A percentile compares a stretch with the other conserved stretches of the same genome.
Conservation (phyloP, 1,140 invertebrate species). For the Popillia japonica region DNA sequence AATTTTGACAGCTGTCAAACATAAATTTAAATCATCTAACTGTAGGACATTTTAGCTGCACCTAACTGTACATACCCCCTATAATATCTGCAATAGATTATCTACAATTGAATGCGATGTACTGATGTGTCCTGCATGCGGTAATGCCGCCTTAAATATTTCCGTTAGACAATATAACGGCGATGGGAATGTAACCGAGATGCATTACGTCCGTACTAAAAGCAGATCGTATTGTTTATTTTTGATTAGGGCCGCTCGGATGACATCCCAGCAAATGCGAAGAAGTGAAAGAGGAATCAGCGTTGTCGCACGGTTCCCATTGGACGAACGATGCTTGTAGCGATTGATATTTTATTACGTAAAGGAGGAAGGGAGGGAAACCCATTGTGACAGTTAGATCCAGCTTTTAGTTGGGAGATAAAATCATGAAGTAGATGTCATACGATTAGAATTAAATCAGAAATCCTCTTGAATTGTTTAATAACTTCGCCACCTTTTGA, state of each 20-base stretch:
- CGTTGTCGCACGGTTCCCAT: not conserved
- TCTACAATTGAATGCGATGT: no score
- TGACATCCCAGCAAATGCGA: not conserved
- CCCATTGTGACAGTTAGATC: no score
- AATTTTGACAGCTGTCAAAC: no score
- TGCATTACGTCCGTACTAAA: not conserved
- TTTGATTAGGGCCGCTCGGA: not conserved
- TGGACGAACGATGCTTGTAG: not conserved
- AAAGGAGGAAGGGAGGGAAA: not conserved
- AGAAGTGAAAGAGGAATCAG: not conserved
- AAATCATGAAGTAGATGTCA: no score
- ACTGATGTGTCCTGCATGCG: not conserved
- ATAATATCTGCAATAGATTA: no score
- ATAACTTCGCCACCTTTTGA: no score
- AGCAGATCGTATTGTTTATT: constrained; percentile 2
- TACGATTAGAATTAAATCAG: no score
- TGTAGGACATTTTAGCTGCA: no score
- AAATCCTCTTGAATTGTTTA: no score
- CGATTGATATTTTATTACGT: constrained; percentile 12
- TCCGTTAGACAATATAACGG: not conserved
- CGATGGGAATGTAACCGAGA: not conserved
- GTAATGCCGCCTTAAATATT: not conserved
- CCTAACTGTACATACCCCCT: no score
- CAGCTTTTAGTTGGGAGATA: no score
- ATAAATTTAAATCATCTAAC: no score